Conservation (phyloP, 53 echinoderm and acorn worm genomes). For the Glandiceps talaboti region DNA sequence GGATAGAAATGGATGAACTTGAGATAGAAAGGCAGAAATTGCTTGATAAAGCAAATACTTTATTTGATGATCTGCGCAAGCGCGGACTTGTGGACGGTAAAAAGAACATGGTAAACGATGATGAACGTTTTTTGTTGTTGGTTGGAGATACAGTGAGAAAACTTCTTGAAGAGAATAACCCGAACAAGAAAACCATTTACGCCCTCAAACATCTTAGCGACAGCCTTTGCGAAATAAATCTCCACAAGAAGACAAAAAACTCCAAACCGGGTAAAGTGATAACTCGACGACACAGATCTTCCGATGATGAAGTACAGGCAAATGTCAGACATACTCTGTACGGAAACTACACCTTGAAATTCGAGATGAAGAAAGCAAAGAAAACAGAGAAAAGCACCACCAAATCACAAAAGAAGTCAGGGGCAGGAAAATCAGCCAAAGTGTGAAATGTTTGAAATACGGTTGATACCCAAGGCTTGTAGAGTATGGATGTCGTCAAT, state of each 20-base stretch:
- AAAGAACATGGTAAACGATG: neutral
- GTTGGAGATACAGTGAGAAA: neutral
- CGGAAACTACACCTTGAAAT: neutral
- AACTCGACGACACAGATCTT: neutral
- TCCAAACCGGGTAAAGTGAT: neutral
- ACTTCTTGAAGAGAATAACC: neutral
- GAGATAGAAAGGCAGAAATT: neutral
- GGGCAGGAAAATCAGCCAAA: too few relatives aligned
- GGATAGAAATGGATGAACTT: neutral
- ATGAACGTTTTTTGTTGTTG: neutral
- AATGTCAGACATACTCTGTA: neutral
- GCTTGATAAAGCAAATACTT: neutral
- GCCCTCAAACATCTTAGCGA: neutral
- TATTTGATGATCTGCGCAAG: neutral
- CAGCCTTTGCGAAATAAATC: neutral
- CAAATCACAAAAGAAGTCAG: too few relatives aligned
- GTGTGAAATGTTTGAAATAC: too few relatives aligned
- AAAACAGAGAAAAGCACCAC: neutral
- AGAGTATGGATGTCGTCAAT: too few relatives aligned
- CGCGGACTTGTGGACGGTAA: neutral
- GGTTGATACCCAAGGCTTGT: too few relatives aligned
- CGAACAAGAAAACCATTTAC: neutral
- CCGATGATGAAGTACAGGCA: neutral
- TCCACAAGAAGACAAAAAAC: neutral
- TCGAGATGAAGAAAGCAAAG: neutral